These are phyloP conservation scores for Tortrix viridana DNA, from an alignment of 2,888 invertebrate species.

Conservation along the genomic window DNA sequence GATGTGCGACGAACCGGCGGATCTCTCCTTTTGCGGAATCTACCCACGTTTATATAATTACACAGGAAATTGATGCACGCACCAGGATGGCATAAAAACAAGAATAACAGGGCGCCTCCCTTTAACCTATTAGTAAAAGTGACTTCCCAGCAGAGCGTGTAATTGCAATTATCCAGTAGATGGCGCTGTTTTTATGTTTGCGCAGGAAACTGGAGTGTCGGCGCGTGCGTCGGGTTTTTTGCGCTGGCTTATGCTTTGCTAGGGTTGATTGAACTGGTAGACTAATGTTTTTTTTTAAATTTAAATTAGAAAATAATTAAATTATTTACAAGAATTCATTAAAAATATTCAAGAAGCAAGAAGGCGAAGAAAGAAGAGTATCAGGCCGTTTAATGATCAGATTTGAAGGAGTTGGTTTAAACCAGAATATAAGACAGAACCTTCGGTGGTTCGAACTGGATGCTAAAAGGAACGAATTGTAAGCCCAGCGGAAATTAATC, in stretches of 20 bases:
- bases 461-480: no score
- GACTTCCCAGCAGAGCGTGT: conserved; percentile 1
- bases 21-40: not conserved
- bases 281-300: not conserved
- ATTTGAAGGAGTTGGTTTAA: no score
- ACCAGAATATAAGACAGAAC: no score
- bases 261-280: not conserved
- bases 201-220: conserved; percentile 6
- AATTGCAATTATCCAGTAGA: conserved; percentile 13
- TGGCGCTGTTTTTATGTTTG: not conserved
- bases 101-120: not conserved
- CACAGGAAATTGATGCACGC: not conserved
- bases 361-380: no score
- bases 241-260: not conserved
- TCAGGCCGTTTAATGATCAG: no score
- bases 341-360: no score
- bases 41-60: not conserved
- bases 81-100: not conserved
- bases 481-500: no score
- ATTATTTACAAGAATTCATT: no score
- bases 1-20: no score
- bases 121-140: not conserved
- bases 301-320: no score
- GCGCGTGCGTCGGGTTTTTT: conserved; percentile 13
- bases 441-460: no score